Evolutionary conservation across 2,888 invertebrate species (phyloP).

Genomic region (Amblyjoppa fuscipennis): DNA sequence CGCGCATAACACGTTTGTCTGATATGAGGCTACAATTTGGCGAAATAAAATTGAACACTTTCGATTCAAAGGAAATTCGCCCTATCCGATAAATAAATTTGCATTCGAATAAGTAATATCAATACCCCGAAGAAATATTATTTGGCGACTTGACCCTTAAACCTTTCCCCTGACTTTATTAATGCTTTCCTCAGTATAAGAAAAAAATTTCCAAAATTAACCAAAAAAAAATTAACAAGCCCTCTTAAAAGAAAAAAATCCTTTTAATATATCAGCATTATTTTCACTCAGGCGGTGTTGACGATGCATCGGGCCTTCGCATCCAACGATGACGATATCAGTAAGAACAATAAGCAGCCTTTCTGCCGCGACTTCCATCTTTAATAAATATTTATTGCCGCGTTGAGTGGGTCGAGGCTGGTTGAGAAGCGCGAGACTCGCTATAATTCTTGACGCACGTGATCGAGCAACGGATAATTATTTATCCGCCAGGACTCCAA

Average conservation of each 20-base stretch:
- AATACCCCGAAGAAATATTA: no score
- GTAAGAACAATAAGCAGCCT: constrained; percentile 13
- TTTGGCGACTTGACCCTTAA: no score
- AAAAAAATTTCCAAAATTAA: no score
- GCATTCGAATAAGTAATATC: no score
- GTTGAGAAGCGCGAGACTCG: neutral
- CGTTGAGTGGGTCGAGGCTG: constrained; percentile 62
- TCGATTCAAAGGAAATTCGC: no score
- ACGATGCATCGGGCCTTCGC: neutral
- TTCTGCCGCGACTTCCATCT: constrained; percentile 21
- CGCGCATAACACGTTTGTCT: no score
- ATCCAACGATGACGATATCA: neutral
- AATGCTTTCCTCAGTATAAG: no score
- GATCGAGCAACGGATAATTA: constrained; percentile 58
- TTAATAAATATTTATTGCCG: constrained; percentile 55
- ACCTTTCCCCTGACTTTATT: no score
- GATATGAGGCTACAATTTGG: no score
- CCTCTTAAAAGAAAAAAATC: neutral
- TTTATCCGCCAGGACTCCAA: constrained; percentile 38
- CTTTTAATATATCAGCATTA: neutral
- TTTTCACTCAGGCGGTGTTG: neutral
- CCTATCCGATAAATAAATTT: no score
- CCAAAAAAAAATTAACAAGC: neutral
- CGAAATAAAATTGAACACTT: no score
- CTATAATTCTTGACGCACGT: constrained; percentile 40